These are phyloP conservation scores for Zoanthus sociatus DNA, from an alignment of 92 coral and sea anemone species.

Conservation along the genomic window DNA sequence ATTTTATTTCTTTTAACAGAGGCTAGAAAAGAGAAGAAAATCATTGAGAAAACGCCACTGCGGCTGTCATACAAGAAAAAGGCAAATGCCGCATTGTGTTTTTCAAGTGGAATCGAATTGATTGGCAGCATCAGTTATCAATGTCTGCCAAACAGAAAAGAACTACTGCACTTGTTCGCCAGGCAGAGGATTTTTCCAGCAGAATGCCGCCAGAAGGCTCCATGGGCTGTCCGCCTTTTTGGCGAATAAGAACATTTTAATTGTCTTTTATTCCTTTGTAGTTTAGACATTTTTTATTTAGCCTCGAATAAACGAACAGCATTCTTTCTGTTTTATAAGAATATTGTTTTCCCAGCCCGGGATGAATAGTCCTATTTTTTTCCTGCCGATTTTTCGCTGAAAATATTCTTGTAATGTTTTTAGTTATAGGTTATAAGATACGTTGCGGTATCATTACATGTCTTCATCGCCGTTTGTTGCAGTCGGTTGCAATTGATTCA, in stretches of 20 bases:
- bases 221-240: neutral
- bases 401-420: neutral
- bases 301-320: neutral
- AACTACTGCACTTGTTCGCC: neutral
- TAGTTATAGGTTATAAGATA: too few species aligned
- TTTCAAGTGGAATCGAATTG: neutral
- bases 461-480: too few species aligned
- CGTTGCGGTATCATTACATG: too few species aligned
- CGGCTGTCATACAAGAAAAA: neutral
- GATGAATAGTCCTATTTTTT: too few species aligned
- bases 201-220: neutral
- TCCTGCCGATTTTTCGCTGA: too few species aligned
- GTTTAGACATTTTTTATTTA: neutral
- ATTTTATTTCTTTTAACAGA: too few species aligned
- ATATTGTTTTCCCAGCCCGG: neutral
- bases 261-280: neutral
- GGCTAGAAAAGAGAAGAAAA: neutral
- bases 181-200: neutral
- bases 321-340: too few species aligned
- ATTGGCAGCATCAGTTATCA: neutral
- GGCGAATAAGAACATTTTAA: neutral
- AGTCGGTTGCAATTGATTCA: too few species aligned
- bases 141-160: neutral
- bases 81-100: neutral
- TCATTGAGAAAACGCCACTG: neutral